Evolutionary conservation across 2,797 vertebrate species (phyloP).

Genomic region (Serranus cabrilla): DNA sequence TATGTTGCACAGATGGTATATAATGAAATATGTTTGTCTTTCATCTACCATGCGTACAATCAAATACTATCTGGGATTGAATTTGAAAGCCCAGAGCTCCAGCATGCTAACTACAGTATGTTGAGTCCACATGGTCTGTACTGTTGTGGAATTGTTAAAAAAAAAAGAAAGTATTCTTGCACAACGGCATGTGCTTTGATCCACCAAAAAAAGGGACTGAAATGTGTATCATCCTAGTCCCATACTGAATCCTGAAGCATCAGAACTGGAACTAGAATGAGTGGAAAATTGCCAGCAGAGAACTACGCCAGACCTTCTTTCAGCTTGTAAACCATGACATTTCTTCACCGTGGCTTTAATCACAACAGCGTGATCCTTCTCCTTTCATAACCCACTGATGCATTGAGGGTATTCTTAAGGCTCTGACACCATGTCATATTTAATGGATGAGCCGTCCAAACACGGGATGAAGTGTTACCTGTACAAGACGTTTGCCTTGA

Average conservation of each 20-base stretch:
- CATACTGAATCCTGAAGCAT: slow-evolving; percentile 27
- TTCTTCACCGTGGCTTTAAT: slow-evolving; percentile 51
- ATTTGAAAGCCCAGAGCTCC: not conserved
- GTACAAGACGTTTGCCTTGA: slow-evolving; percentile 51
- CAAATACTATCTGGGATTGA: slow-evolving; percentile 14
- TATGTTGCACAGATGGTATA: slow-evolving; percentile 8
- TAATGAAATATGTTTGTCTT: slow-evolving; percentile 24
- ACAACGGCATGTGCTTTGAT: slow-evolving; percentile 21
- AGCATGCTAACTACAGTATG: not conserved
- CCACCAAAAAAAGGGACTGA: slow-evolving; percentile 18
- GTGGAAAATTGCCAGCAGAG: slow-evolving; percentile 51
- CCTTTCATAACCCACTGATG: slow-evolving; percentile 46
- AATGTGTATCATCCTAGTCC: slow-evolving; percentile 18
- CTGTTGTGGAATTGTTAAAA: slow-evolving; percentile 2
- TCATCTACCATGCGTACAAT: not conserved
- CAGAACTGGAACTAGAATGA: slow-evolving; percentile 27
- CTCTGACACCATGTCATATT: slow-evolving; percentile 53
- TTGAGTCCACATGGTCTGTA: not conserved
- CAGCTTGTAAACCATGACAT: slow-evolving; percentile 36
- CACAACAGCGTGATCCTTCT: slow-evolving; percentile 25
- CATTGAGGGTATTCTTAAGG: slow-evolving; percentile 46
- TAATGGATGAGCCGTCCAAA: slow-evolving; percentile 71
- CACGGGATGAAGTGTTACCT: slow-evolving; percentile 60
- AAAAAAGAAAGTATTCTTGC: not conserved
- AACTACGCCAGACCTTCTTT: slow-evolving; percentile 54